A percentile compares a stretch with the other conserved stretches of the same genome.
These are phyloP conservation scores for Thamnophis elegans DNA, from an alignment of 2,797 vertebrate species.

Conservation along the genomic window DNA sequence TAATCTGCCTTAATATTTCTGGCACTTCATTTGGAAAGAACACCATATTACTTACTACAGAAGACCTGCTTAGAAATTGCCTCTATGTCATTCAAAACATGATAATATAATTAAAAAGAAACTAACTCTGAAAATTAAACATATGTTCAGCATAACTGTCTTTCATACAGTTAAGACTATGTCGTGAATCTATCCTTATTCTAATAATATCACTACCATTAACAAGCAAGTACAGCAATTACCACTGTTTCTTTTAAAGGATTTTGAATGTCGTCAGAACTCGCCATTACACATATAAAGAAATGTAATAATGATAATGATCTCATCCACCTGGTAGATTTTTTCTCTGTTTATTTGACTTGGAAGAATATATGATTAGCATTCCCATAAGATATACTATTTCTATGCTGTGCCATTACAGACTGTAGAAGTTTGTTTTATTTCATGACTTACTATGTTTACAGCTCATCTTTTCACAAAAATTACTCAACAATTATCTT, in stretches of 20 bases:
- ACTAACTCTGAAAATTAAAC: conserved; percentile 66
- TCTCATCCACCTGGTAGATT: not conserved
- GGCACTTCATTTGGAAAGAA: conserved; percentile 39
- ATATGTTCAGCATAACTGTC: conserved; percentile 64
- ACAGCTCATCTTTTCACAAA: not conserved
- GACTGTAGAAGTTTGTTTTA: not conserved
- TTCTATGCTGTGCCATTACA: not conserved
- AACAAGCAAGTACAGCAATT: conserved; percentile 43
- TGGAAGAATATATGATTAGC: not conserved
- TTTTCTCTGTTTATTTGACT: not conserved
- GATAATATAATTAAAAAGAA: conserved; percentile 57
- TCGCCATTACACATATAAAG: conserved; percentile 24
- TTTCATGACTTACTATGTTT: not conserved
- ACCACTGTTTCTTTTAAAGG: conserved; percentile 27
- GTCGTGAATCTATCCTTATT: conserved; percentile 52
- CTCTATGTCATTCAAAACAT: conserved; percentile 62
- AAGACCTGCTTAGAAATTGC: conserved; percentile 35
- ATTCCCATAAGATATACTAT: not conserved
- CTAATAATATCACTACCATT: conserved; percentile 39
- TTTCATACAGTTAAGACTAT: conserved; percentile 51
- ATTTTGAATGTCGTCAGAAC: conserved; percentile 36
- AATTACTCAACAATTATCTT: not conserved
- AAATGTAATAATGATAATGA: not conserved
- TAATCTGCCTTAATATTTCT: conserved; percentile 16
- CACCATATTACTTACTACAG: conserved; percentile 49